Percentiles rank a stretch among this genome's conserved stretches.
phyloP scores from a whole-genome alignment of 1,140 invertebrate genomes.

The Formica selysi region DNA sequence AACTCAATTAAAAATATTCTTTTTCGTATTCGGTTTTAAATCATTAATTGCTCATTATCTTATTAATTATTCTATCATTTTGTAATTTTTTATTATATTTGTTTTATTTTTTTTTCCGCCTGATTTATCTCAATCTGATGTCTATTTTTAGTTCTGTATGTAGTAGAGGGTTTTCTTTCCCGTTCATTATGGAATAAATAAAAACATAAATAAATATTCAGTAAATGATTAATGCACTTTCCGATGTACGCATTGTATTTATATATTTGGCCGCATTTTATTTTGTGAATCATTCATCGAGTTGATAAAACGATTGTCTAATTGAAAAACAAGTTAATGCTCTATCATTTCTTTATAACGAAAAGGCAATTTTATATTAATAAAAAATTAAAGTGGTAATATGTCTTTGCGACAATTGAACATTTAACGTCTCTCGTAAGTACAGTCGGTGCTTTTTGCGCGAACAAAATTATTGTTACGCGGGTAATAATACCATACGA shows the following conservation, averaged over 20 bases:
- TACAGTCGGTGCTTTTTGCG: neutral
- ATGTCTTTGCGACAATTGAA: neutral
- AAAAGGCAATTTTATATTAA: neutral
- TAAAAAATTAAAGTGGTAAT: neutral
- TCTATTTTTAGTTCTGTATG: too few relatives aligned
- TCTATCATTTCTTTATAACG: neutral
- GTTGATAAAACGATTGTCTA: neutral
- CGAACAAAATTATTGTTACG: slow-evolving; percentile 7
- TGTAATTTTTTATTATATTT: too few relatives aligned
- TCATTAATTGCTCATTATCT: too few relatives aligned
- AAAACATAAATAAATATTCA: neutral
- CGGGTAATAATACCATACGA: neutral
- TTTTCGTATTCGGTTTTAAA: too few relatives aligned
- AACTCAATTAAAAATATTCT: too few relatives aligned
- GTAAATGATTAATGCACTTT: neutral
- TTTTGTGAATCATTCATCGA: neutral
- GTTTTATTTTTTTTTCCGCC: too few relatives aligned
- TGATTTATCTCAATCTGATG: too few relatives aligned
- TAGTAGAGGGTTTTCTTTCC: too few relatives aligned
- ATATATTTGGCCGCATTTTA: neutral
- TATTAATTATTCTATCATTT: too few relatives aligned
- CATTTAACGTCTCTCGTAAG: neutral
- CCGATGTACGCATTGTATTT: neutral
- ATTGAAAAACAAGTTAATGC: neutral
- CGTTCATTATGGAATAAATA: too few relatives aligned